Base-by-base conservation (phyloP, 1,140 invertebrate genomes). In the Helicoverpa armigera region DNA sequence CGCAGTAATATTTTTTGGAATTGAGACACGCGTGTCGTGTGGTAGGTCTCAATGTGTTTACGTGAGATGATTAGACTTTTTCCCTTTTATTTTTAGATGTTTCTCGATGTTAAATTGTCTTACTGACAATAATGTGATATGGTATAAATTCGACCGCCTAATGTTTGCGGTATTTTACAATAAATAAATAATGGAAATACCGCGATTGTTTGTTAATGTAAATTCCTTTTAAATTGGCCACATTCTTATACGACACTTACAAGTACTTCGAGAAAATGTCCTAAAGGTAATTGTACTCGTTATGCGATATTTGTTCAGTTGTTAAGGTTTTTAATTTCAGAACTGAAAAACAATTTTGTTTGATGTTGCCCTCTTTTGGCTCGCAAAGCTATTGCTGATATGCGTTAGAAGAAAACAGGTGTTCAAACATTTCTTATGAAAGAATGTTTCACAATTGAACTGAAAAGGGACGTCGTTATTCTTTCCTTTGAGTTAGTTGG, bases 331-430 rank as follows among this genome's bases (percentile, higher is more conserved):
- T 16, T 51, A 10, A 67, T 80, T 50, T 82, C 54, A 73, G 73
- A 61, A 80, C 51, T 77, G 58, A 76, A 76, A 75, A 80, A 81
- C 79, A 67, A 69, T 54, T 61, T 58, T 76, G 78, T 86, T 85
- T 86, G 80, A 86, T 84, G 80, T 83, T 85, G 86, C 82, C 82
- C 89, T 85, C 85, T 78, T 87, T 83, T 80, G 54, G 54, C 69
- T 82, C 72, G 80, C 75, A 74, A 85, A 87, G 84, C 82, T 81
- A 82, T 87, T 85, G 85, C 82, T 84, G 84, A 84, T 82, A 80
- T 85, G 82, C 79, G 82, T 83, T 87, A 86, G 85, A 85, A 86
- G 81, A 56, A 77, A 76, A 84, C 88, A 90, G 83, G 81, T 89
- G 89, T 86, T 70, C 80, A 88, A 89, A 90, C 84, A 86, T 79